These are phyloP conservation scores for Aythya fuligula DNA, from an alignment of 2,797 vertebrate genomes.

Conservation along the genomic window DNA sequence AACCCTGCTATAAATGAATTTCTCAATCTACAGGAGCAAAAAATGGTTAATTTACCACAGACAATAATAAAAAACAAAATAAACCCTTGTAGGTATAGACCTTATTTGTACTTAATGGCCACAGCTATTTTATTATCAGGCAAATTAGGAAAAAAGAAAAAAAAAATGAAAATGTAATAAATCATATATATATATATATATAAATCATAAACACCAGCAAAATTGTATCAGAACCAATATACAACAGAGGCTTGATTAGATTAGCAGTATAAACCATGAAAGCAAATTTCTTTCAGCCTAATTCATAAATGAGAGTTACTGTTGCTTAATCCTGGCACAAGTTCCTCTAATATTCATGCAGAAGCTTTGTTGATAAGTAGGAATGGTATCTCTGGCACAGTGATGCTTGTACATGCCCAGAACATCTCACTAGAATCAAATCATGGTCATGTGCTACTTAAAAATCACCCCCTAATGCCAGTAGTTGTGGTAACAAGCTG, in stretches of 20 bases:
- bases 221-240: background rate
- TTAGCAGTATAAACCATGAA: background rate
- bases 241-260: background rate
- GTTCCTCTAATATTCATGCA: background rate
- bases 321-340: background rate
- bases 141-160: background rate
- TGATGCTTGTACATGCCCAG: background rate
- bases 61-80: background rate
- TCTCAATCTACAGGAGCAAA: background rate
- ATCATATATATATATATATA: no score
- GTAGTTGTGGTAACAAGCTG: background rate
- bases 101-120: background rate
- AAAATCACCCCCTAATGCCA: background rate
- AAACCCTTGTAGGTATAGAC: background rate
- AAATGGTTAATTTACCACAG: background rate
- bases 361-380: background rate
- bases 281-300: background rate
- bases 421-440: background rate
- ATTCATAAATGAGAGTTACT: background rate
- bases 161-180: background rate
- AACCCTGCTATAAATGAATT: background rate
- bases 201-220: background rate
- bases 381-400: background rate
- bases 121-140: background rate
- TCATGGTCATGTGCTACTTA: background rate